phyloP scores from a whole-genome alignment of 1,140 invertebrate species.

The Teleopsis dalmanni region DNA sequence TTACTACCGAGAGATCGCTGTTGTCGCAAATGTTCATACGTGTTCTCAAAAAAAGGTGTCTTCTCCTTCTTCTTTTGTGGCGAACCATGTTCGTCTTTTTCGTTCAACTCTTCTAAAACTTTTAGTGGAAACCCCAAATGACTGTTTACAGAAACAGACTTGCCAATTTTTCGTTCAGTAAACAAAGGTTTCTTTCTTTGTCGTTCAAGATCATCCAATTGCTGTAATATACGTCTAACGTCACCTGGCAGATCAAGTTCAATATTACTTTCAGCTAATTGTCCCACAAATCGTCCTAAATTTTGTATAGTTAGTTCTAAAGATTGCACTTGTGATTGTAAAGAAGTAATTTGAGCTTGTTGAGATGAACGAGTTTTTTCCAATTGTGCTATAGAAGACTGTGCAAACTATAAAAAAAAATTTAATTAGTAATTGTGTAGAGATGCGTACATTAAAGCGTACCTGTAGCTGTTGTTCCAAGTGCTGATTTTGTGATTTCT shows the following conservation, averaged over 20 bases:
- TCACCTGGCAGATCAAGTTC: conserved; percentile 60
- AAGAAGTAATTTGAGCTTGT: conserved; percentile 50
- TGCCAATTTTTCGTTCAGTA: conserved; percentile 42
- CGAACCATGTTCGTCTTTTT: conserved; percentile 45
- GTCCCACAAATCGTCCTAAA: conserved; percentile 55
- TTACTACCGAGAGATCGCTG: conserved; percentile 15
- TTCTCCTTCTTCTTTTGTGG: conserved; percentile 44
- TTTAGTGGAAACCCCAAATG: conserved; percentile 48
- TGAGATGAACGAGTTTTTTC: conserved; percentile 53
- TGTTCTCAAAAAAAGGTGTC: conserved; percentile 43
- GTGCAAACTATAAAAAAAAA: conserved; percentile 46
- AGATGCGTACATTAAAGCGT: conserved; percentile 3
- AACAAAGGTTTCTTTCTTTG: conserved; percentile 38
- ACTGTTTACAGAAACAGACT: conserved; percentile 41
- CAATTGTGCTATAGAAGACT: conserved; percentile 55
- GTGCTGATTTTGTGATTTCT: conserved; percentile 53
- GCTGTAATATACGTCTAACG: conserved; percentile 56
- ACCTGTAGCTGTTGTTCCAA: conserved; percentile 57
- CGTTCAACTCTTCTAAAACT: conserved; percentile 49
- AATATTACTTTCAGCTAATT: conserved; percentile 49
- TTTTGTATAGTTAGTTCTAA: conserved; percentile 56
- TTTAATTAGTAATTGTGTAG: background rate
- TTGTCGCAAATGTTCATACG: conserved; percentile 33
- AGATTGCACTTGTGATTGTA: conserved; percentile 57
- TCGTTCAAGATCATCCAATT: conserved; percentile 48